Evolutionary conservation across 2,113 vertebrate genomes (phyloP).

Genomic region (Lucifuga dentata): DNA sequence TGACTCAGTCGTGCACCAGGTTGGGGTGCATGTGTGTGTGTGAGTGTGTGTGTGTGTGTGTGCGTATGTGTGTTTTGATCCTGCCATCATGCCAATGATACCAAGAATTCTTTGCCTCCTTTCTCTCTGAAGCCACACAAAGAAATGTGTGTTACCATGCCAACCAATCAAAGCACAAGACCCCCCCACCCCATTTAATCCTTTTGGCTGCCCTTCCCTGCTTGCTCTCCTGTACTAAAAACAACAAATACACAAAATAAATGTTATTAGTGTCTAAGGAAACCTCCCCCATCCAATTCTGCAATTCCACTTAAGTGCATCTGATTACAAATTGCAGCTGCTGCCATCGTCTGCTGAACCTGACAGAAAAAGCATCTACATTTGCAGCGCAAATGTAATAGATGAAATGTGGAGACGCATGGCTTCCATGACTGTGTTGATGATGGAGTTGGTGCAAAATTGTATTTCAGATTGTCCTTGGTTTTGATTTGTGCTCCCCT

Average conservation of each 20-base stretch:
- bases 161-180: constrained; percentile 71
- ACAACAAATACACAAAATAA: constrained; percentile 44
- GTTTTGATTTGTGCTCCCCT: constrained; percentile 48
- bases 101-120: constrained; percentile 66
- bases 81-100: constrained; percentile 64
- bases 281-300: background rate
- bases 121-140: constrained; percentile 67
- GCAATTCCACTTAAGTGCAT: constrained; percentile 10
- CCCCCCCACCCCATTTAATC: constrained; percentile 35
- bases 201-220: constrained; percentile 47
- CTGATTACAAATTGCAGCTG: background rate
- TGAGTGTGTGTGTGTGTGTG: constrained; percentile 40
- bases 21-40: constrained; percentile 30
- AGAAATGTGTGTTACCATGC: constrained; percentile 78
- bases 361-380: constrained; percentile 24
- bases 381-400: too few species aligned
- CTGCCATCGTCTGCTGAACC: background rate
- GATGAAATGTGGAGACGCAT: constrained; percentile 1
- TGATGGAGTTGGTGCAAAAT: background rate
- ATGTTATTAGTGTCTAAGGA: constrained; percentile 19
- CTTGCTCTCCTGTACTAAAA: constrained; percentile 31
- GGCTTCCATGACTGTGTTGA: constrained; percentile 15
- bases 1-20: constrained; percentile 64
- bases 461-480: constrained; percentile 15
- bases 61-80: constrained; percentile 32